Conservation (phyloP, 2,113 vertebrate genomes). For the Hystrix cristata region DNA sequence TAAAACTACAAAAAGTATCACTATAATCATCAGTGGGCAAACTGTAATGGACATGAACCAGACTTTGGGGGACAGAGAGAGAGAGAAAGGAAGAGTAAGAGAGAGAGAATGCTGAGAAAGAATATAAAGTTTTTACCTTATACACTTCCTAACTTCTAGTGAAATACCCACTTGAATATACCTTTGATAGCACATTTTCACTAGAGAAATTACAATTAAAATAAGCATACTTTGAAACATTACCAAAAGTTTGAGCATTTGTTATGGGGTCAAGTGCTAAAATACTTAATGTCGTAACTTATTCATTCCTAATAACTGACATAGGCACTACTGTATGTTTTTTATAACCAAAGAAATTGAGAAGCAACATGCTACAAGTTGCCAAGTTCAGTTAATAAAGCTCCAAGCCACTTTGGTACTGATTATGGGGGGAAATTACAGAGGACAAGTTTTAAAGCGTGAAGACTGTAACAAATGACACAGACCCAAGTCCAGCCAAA, state of each 20-base stretch:
- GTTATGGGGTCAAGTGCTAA: neutral
- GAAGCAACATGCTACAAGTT: neutral
- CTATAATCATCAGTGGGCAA: slow-evolving; percentile 5
- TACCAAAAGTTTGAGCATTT: neutral
- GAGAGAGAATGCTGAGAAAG: neutral
- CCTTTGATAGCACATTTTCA: neutral
- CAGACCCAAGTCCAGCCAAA: neutral
- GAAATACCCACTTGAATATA: neutral
- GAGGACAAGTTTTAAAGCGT: neutral
- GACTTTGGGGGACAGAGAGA: neutral
- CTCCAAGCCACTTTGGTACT: neutral
- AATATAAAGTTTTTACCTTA: neutral
- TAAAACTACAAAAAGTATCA: neutral
- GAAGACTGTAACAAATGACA: neutral
- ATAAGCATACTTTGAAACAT: neutral
- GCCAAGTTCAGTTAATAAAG: neutral
- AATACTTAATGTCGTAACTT: neutral
- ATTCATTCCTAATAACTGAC: neutral
- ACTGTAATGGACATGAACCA: slow-evolving; percentile 38
- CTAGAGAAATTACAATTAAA: slow-evolving; percentile 11
- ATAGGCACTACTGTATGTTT: neutral
- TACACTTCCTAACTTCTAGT: neutral
- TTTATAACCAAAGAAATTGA: slow-evolving; percentile 2
- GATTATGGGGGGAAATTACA: neutral
- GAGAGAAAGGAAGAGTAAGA: neutral